Evolutionary conservation across 1,140 invertebrate species (phyloP).

Genomic region (Drosophila ogumai): DNA sequence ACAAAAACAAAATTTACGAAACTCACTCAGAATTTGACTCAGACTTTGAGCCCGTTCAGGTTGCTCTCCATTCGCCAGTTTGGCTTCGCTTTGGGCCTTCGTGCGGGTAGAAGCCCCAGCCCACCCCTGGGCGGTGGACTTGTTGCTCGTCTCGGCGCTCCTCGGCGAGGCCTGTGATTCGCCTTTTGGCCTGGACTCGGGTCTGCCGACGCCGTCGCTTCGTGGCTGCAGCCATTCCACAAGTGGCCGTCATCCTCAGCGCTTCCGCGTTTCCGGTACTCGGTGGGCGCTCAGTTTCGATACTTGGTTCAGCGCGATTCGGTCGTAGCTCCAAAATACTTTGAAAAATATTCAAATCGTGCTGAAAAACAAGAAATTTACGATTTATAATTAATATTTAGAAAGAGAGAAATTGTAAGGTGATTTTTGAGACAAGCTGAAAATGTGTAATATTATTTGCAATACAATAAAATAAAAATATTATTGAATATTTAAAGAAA

Average conservation of each 20-base stretch:
- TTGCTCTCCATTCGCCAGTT: conserved; percentile 69
- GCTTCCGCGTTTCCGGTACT: conserved; percentile 78
- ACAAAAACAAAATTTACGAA: conserved; percentile 9
- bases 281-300: conserved; percentile 58
- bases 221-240: conserved; percentile 69
- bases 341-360: conserved; percentile 11
- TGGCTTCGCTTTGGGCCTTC: conserved; percentile 27
- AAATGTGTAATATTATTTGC: conserved; percentile 1
- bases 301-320: conserved; percentile 51
- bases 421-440: background rate
- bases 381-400: background rate
- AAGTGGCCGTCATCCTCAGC: conserved; percentile 74
- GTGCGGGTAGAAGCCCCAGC: conserved; percentile 61
- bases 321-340: conserved; percentile 19
- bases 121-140: conserved; percentile 29
- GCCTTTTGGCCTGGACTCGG: conserved; percentile 54
- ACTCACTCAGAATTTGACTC: conserved; percentile 55
- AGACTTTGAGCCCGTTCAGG: conserved; percentile 52
- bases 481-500: background rate
- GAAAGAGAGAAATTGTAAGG: background rate
- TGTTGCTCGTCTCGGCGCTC: conserved; percentile 40
- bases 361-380: background rate
- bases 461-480: background rate
- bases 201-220: conserved; percentile 36
- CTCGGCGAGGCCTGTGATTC: conserved; percentile 69